A percentile compares a stretch with the other conserved stretches of the same genome.
phyloP scores from a whole-genome alignment of 2,797 vertebrate species.

The Astyanax mexicanus region DNA sequence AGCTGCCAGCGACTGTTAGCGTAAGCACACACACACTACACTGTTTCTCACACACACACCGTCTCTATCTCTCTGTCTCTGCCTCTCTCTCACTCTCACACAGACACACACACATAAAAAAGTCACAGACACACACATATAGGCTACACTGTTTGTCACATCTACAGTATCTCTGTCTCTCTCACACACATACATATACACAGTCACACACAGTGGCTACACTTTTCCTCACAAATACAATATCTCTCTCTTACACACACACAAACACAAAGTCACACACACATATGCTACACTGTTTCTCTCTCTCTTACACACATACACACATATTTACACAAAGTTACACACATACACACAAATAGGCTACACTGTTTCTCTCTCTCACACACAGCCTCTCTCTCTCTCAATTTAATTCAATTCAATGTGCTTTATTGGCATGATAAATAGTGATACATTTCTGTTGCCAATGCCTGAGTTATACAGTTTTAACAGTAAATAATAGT shows the following conservation, averaged over 20 bases:
- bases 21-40: constrained; percentile 14
- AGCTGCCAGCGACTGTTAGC: constrained; percentile 54
- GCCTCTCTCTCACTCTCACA: no score
- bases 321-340: constrained; percentile 19
- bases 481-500: no score
- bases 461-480: no score
- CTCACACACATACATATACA: constrained; percentile 5
- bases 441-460: no score
- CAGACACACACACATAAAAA: constrained; percentile 29
- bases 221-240: not conserved
- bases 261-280: constrained; percentile 14
- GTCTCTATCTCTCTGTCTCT: no score
- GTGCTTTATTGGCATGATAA: no score
- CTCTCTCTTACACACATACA: not conserved
- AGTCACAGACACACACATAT: constrained; percentile 26
- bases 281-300: no score
- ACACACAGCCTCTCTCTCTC: no score
- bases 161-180: not conserved
- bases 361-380: no score
- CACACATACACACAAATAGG: constrained; percentile 27
- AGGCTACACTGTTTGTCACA: no score
- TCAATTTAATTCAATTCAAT: no score
- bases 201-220: no score
- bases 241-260: not conserved
- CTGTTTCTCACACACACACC: not conserved